Conservation (phyloP, 2,797 vertebrate species). For the Thunnus albacares region DNA sequence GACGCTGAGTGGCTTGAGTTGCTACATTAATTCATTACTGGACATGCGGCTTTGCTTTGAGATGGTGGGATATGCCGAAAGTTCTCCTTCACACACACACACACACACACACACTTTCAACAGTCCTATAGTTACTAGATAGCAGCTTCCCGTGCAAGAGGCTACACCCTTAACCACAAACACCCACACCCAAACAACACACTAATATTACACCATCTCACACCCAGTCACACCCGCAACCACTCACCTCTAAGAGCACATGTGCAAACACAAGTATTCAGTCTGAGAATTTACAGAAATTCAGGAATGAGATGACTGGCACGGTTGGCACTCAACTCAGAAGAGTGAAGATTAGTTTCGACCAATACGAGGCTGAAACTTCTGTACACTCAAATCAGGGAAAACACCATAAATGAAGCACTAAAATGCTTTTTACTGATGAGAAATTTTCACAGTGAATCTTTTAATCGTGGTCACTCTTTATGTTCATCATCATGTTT, state of each 20-base stretch:
- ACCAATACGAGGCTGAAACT: neutral
- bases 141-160: slow-evolving; percentile 46
- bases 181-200: slow-evolving; percentile 61
- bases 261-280: slow-evolving; percentile 14
- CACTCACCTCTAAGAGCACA: slow-evolving; percentile 46
- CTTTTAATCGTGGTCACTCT: neutral
- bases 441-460: neutral
- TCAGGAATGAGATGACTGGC: slow-evolving; percentile 34
- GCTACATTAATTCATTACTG: slow-evolving; percentile 63
- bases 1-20: slow-evolving; percentile 59
- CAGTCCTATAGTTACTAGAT: slow-evolving; percentile 38
- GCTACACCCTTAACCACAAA: slow-evolving; percentile 69
- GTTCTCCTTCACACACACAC: slow-evolving; percentile 56
- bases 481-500: neutral
- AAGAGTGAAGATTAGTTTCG: neutral
- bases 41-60: slow-evolving; percentile 44
- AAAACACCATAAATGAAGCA: neutral
- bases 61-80: slow-evolving; percentile 42
- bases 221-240: slow-evolving; percentile 61
- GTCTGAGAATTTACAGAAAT: slow-evolving; percentile 5
- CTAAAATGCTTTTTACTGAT: neutral
- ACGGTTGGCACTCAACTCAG: slow-evolving; percentile 13
- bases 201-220: slow-evolving; percentile 58
- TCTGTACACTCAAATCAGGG: too few species aligned
- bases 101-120: slow-evolving; percentile 35